Evolutionary conservation across 2,113 vertebrate genomes (phyloP).

Genomic region (Neotragus pygmaeus): DNA sequence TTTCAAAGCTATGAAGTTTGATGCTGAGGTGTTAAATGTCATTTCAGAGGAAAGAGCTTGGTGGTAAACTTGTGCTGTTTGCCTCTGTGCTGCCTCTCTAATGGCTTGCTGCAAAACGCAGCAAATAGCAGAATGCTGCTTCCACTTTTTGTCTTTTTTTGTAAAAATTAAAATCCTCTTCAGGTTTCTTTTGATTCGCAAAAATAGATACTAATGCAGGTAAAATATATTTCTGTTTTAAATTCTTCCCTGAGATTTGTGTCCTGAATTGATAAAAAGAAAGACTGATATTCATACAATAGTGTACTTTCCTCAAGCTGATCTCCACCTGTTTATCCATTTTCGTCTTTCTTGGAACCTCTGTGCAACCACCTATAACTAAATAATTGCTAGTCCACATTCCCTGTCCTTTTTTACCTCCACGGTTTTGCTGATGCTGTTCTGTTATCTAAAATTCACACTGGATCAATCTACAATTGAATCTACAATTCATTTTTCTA

Average conservation of each 20-base stretch:
- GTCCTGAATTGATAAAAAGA: not conserved
- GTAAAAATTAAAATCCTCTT: not conserved
- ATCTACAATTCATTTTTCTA: not conserved
- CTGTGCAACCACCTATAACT: not conserved
- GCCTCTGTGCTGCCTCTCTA: fast-evolving
- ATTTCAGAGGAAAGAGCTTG: not conserved
- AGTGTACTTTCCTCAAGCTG: not conserved
- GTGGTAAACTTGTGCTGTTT: not conserved
- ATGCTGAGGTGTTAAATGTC: not conserved
- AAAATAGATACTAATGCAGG: not conserved
- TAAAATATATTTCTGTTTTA: not conserved
- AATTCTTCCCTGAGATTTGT: not conserved
- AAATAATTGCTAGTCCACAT: not conserved
- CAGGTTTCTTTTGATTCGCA: not conserved
- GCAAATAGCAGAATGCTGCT: not conserved
- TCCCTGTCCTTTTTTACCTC: not conserved
- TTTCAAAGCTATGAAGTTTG: not conserved
- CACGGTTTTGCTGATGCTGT: not conserved
- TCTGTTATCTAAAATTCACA: not conserved
- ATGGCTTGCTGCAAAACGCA: not conserved
- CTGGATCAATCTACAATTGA: not conserved
- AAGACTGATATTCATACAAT: not conserved
- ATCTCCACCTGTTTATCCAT: not conserved
- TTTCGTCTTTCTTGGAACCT: not conserved
- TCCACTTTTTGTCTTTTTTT: not conserved